A percentile compares a stretch with the other conserved stretches of the same genome.
Conservation (phyloP, 2,888 invertebrate species). For the Subacronicta megacephala region DNA sequence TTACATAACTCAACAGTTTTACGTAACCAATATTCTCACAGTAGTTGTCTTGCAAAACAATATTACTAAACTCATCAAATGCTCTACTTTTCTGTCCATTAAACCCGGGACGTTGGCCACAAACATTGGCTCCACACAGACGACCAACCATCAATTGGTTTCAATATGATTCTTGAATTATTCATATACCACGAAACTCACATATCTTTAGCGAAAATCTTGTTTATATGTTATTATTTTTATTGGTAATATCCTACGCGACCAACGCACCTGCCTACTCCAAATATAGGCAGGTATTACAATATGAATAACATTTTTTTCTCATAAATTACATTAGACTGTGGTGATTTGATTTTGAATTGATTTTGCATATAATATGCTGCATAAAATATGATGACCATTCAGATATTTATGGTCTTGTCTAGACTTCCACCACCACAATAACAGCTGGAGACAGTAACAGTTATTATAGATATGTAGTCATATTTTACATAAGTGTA, state of each 20-base stretch:
- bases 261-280: slow-evolving; percentile 47
- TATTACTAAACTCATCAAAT: slow-evolving; percentile 39
- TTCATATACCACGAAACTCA: slow-evolving; percentile 61
- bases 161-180: slow-evolving; percentile 68
- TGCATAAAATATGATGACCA: slow-evolving; percentile 25
- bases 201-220: slow-evolving; percentile 46
- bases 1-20: slow-evolving; percentile 12
- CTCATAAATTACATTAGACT: slow-evolving; percentile 38
- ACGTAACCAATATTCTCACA: slow-evolving; percentile 10
- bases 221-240: slow-evolving; percentile 57
- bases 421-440: slow-evolving; percentile 29
- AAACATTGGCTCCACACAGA: slow-evolving; percentile 36
- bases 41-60: slow-evolving; percentile 22
- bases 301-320: slow-evolving; percentile 46
- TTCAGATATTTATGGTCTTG: slow-evolving; percentile 25
- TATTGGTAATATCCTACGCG: slow-evolving; percentile 40
- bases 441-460: slow-evolving; percentile 3
- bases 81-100: slow-evolving; percentile 36
- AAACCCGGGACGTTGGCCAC: slow-evolving; percentile 17
- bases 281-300: slow-evolving; percentile 35
- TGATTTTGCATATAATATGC: slow-evolving; percentile 21
- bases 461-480: neutral
- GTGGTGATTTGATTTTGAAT: slow-evolving; percentile 38
- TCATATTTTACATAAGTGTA: neutral
- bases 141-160: slow-evolving; percentile 40